These are phyloP conservation scores for Micronycteris hirsuta DNA, from an alignment of 2,113 vertebrate species.

Conservation along the genomic window DNA sequence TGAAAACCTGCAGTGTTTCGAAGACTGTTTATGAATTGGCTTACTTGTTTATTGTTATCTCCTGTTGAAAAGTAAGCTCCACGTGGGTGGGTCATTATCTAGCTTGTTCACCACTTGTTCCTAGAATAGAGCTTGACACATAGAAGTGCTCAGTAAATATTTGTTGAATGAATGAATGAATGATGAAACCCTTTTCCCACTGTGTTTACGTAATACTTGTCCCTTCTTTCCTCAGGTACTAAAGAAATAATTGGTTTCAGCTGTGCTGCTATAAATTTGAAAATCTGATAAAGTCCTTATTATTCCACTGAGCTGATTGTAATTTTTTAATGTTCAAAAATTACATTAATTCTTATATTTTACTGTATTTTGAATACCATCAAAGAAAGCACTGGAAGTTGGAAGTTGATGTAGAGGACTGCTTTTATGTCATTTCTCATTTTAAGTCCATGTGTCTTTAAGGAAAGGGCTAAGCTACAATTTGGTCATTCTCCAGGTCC, in stretches of 20 bases:
- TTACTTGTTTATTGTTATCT: neutral
- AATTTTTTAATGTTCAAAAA: neutral
- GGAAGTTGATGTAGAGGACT: neutral
- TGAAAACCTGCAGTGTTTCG: neutral
- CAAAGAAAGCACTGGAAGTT: neutral
- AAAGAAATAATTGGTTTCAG: slow-evolving; percentile 1
- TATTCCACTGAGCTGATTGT: neutral
- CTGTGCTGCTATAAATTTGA: neutral
- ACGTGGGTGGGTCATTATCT: neutral
- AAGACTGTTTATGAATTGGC: neutral
- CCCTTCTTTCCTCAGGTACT: neutral
- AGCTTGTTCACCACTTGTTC: neutral
- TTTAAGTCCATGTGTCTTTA: slow-evolving; percentile 79
- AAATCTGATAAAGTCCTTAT: neutral
- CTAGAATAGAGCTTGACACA: neutral
- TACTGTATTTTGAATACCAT: slow-evolving; percentile 10
- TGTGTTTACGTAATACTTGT: neutral
- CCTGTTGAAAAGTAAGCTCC: neutral
- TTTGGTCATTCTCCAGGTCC: slow-evolving; percentile 82
- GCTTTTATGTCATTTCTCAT: slow-evolving; percentile 32
- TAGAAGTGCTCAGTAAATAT: neutral
- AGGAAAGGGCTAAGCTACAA: slow-evolving; percentile 73
- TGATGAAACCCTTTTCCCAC: neutral
- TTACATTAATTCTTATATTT: neutral
- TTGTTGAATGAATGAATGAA: neutral